A percentile compares a stretch with the other conserved stretches of the same genome.
Conservation (phyloP, 2,113 vertebrate genomes). For the Procavia capensis region DNA sequence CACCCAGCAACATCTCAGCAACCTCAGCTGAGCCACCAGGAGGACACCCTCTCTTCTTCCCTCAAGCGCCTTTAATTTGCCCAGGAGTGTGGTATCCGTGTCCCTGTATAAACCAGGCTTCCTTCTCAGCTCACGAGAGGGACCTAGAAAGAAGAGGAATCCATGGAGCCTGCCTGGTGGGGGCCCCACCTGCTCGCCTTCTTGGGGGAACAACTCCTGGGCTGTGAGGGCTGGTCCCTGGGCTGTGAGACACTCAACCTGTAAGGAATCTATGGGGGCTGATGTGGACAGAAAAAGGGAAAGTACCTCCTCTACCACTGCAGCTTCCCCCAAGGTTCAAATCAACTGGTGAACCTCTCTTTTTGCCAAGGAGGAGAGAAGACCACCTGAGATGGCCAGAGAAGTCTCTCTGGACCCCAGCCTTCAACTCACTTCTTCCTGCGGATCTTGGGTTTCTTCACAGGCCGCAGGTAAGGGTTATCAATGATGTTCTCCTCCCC, state of each 20-base stretch:
- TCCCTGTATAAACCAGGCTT: slow-evolving; percentile 42
- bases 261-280: background rate
- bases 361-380: background rate
- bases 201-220: background rate
- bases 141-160: slow-evolving; percentile 73
- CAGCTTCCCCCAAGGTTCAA: background rate
- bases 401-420: background rate
- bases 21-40: background rate
- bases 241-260: background rate
- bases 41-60: background rate
- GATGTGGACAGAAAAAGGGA: background rate
- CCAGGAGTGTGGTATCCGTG: background rate
- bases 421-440: slow-evolving; percentile 94
- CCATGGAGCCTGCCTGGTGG: slow-evolving; percentile 7
- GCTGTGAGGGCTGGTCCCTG: background rate
- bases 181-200: background rate
- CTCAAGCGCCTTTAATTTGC: background rate
- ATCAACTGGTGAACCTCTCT: background rate
- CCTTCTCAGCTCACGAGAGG: slow-evolving; percentile 69
- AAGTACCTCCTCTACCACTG: background rate
- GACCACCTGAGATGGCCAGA: background rate
- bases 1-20: background rate
- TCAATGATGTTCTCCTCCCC: slow-evolving; percentile 96
- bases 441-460: slow-evolving; percentile 98
- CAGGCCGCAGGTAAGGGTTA: slow-evolving; percentile 97